Percentiles rank a stretch among this genome's conserved stretches.
Evolutionary conservation across 2,113 vertebrate species (phyloP).

Genomic region (Danio rerio): DNA sequence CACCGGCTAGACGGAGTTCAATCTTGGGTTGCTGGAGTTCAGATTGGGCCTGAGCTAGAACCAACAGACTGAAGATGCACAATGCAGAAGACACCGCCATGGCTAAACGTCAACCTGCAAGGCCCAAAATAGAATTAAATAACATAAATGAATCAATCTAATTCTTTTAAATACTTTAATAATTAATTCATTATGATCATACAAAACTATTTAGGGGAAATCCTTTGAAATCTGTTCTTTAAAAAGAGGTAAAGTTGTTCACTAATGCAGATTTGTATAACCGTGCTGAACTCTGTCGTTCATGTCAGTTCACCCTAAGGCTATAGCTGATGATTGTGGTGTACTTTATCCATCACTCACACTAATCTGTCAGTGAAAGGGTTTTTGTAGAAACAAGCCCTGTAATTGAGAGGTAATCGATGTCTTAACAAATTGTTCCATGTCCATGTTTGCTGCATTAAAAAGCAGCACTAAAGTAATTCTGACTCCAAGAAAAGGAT

Average conservation of each 20-base stretch:
- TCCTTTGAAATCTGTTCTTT: too few species aligned
- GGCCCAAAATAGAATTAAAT: background rate
- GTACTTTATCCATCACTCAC: slow-evolving; percentile 58
- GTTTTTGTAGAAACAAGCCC: slow-evolving; percentile 26
- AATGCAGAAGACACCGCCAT: slow-evolving; percentile 58
- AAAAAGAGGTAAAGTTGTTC: background rate
- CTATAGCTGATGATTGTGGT: slow-evolving; percentile 43
- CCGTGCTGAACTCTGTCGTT: slow-evolving; percentile 33
- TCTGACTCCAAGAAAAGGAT: background rate
- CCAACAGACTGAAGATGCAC: slow-evolving; percentile 44
- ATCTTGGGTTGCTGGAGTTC: slow-evolving; percentile 67
- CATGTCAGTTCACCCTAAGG: slow-evolving; percentile 57
- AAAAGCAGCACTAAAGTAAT: background rate
- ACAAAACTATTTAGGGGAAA: too few species aligned
- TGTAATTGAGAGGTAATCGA: slow-evolving; percentile 20
- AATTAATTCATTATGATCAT: too few species aligned
- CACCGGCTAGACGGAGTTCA: slow-evolving; percentile 87
- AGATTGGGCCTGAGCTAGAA: slow-evolving; percentile 62
- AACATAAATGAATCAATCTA: background rate
- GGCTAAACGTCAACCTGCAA: slow-evolving; percentile 24
- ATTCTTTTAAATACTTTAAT: background rate
- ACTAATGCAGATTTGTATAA: background rate
- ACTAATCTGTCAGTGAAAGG: slow-evolving; percentile 53
- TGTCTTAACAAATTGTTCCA: slow-evolving; percentile 35
- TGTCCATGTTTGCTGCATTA: background rate